Base-by-base conservation (phyloP, 1,140 invertebrate species). In the Microplitis demolitor region DNA sequence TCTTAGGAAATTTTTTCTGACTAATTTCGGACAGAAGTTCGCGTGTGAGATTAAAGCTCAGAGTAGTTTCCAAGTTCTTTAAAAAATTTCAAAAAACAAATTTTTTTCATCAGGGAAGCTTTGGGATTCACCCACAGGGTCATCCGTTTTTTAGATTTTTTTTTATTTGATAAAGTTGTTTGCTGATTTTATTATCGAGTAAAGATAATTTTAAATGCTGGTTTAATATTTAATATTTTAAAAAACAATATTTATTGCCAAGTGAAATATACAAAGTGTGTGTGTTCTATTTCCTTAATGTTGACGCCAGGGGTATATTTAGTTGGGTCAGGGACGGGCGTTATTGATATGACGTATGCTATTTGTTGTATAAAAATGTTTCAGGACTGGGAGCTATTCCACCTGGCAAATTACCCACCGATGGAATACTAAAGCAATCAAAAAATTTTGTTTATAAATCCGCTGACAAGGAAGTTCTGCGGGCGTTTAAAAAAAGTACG, bases 361-460 rank as follows among this genome's bases (percentile, higher is more conserved):
- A 70, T 45, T 50, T 61, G 16, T 62, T 11, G 62, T 61, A 60
- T 9, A 24, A 16, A 60, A 37, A 6, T 37, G 4, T 31, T 45
- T 4, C 69, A 71, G 69, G 69, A 14, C 11, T 63, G 37, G 69
- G 16, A 58, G 9, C 37, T 13, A 33, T 14, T 69, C 37, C 56
- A 61, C 39, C 56, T 63, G 60, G 50, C 6, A 74, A 71, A 69
- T 45, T 37, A 45, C 58, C 71, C 34, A 74, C 78, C 31, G 76
- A 79, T 0, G 74, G 78, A 9, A 80, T 83, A 58, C 67, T 85
- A 14, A 80, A 79, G 50, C 79, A 72, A 53, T 81, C 82, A 33
- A 79, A 81, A 33, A 76, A 79, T 3, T 78, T 83, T 62, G 34
- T 58, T 81, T 33, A 34, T 78, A 2, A 74, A 45, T 5, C 58